phyloP scores from a whole-genome alignment of 2,797 vertebrate species.

The Gambusia yucatana region DNA sequence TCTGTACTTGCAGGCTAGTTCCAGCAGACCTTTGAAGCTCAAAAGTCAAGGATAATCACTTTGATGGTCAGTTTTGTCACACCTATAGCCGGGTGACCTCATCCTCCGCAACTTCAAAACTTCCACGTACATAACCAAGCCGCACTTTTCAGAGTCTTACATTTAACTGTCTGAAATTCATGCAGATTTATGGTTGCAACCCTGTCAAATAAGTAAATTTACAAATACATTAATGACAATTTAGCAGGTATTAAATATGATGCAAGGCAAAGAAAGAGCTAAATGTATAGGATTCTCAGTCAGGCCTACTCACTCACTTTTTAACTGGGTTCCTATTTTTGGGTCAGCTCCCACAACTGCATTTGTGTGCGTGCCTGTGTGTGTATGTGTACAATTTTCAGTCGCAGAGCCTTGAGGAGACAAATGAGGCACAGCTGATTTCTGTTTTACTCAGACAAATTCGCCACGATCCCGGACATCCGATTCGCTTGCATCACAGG shows the following conservation, averaged over 20 bases:
- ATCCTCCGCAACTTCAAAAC: not conserved
- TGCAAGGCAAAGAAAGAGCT: too few species aligned
- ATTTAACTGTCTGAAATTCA: too few species aligned
- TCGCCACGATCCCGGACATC: slow-evolving; percentile 30
- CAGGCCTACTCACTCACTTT: too few species aligned
- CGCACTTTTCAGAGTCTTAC: too few species aligned
- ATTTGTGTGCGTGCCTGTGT: not conserved
- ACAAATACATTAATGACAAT: too few species aligned
- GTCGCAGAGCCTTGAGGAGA: not conserved
- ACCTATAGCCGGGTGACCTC: too few species aligned
- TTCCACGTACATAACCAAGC: too few species aligned
- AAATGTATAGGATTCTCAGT: not conserved
- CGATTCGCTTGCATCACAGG: slow-evolving; percentile 56
- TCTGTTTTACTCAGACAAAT: slow-evolving; percentile 41
- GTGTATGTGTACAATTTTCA: not conserved
- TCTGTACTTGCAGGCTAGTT: not conserved
- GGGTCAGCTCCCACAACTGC: not conserved
- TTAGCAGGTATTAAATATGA: too few species aligned
- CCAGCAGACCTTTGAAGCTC: not conserved
- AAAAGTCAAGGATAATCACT: too few species aligned
- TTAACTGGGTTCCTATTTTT: not conserved
- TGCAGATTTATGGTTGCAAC: too few species aligned
- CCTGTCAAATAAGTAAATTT: too few species aligned
- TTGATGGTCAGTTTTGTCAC: too few species aligned
- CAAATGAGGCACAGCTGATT: slow-evolving; percentile 1